Base-by-base conservation (phyloP, 1,140 invertebrate genomes). In the Lepidostoma basale region DNA sequence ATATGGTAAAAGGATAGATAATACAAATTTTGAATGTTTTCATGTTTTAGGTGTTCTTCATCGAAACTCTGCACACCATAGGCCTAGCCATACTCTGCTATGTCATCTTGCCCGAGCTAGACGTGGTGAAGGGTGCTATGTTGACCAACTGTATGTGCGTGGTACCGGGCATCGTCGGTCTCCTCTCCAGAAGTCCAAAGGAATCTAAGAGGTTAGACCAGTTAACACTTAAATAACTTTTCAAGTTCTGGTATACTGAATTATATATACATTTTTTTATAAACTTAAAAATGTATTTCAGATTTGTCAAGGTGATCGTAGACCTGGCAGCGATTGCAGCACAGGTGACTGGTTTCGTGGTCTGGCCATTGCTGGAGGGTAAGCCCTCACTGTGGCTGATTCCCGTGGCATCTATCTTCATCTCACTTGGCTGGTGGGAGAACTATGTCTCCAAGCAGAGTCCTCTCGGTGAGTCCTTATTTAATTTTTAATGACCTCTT, bases 341-440 rank as follows among this genome's bases (percentile, higher is more conserved):
- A 8, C 94, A 97, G 84, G 88, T 92, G 0, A 95, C 93, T 0
- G 93, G 93, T 3, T 92, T 96, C 74, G 87, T 97, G 20, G 87
- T 96, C 3, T 98, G 95, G 93, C 94, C 94, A 14, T 78, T 95
- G 18, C 79, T 92, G 14, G 89, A 92, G 74, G 86, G 87, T 45
- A 87, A 86, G 23, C 87, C 87, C 0, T 85, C 87, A 59, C 76
- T 92, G 20, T 97, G 93, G 92, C 84, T 95, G 5, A 91, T 97
- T 59, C 95, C 96, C 0, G 79, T 94, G 0, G 84, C 93, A 0
- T 85, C 95, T 5, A 79, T 97, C 33, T 86, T 96, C 40, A 90
- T 96, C 39, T 98, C 95, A 2, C 87, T 94, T 25, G 92, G 93
- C 22, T 98, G 95, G 93, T 98, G 96, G 96, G 96, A 98, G 81